A percentile compares a stretch with the other conserved stretches of the same genome.
Evolutionary conservation across 2,797 vertebrate genomes (phyloP).

Genomic region (Atherinosoma microstoma): DNA sequence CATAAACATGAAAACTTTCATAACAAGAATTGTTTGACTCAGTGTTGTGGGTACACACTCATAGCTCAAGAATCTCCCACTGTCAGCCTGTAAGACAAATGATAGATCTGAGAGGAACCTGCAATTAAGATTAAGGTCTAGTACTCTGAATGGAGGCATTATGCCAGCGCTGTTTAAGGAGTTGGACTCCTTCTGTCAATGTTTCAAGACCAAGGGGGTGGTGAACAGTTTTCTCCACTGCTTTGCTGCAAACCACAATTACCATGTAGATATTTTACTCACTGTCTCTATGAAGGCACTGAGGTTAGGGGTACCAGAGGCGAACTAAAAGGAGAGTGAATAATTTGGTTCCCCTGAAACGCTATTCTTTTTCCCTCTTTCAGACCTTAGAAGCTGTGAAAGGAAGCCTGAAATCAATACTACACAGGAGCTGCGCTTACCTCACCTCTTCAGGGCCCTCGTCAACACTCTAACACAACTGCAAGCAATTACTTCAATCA

Average conservation of each 20-base stretch:
- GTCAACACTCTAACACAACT: slow-evolving; percentile 72
- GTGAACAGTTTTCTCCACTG: slow-evolving; percentile 41
- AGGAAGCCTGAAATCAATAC: slow-evolving; percentile 62
- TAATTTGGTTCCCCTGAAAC: slow-evolving; percentile 59
- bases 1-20: slow-evolving; percentile 59
- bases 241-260: slow-evolving; percentile 70
- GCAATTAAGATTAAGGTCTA: slow-evolving; percentile 74
- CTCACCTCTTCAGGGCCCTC: slow-evolving; percentile 59
- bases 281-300: slow-evolving; percentile 32
- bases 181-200: slow-evolving; percentile 57
- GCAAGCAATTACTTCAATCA: slow-evolving; percentile 80
- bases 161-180: slow-evolving; percentile 64
- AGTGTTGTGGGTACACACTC: slow-evolving; percentile 68
- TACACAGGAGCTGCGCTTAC: slow-evolving; percentile 70
- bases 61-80: slow-evolving; percentile 69
- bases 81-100: slow-evolving; percentile 73
- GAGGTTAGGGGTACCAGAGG: slow-evolving; percentile 7
- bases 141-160: slow-evolving; percentile 64
- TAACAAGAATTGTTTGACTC: slow-evolving; percentile 61
- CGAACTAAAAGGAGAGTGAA: slow-evolving; percentile 43
- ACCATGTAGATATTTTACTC: slow-evolving; percentile 62
- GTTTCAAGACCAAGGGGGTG: slow-evolving; percentile 61
- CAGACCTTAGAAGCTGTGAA: slow-evolving; percentile 39
- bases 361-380: slow-evolving; percentile 36
- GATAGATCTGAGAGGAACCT: slow-evolving; percentile 72